Conservation (phyloP, 2,888 invertebrate species). For the Apotomis capreana region DNA sequence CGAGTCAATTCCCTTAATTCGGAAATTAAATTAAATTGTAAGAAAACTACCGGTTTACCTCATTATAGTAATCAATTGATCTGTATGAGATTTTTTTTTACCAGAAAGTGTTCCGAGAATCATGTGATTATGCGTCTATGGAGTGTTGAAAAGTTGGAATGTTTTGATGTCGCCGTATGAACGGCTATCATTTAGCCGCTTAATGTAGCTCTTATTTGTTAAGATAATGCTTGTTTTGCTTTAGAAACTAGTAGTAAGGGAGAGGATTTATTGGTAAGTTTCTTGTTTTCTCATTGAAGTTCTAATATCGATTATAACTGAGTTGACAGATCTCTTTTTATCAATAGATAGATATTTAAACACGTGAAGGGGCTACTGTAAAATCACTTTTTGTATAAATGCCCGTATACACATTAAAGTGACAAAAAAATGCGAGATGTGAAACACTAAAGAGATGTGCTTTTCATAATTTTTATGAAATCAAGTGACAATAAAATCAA, state of each 20-base stretch:
- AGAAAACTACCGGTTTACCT: conserved; percentile 53
- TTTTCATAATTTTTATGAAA: not conserved
- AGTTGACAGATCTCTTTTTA: conserved; percentile 18
- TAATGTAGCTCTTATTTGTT: conserved; percentile 27
- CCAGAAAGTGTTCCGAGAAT: conserved; percentile 66
- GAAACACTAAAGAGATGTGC: not conserved
- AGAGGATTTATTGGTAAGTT: conserved; percentile 8
- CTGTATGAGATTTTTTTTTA: conserved; percentile 53
- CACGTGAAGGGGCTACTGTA: not conserved
- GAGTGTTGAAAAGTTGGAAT: not conserved
- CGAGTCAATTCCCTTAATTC: conserved; percentile 28
- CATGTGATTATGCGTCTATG: conserved; percentile 35
- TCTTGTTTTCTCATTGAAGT: not conserved
- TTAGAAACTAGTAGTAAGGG: conserved; percentile 26
- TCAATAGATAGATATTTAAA: conserved; percentile 2
- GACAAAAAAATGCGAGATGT: not conserved
- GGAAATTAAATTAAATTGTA: conserved; percentile 24
- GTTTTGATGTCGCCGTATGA: conserved; percentile 1
- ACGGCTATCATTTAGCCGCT: not conserved
- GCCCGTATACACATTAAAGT: not conserved
- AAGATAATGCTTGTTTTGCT: conserved; percentile 37
- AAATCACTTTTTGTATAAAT: not conserved
- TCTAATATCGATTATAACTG: conserved; percentile 1
- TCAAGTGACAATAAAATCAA: conserved; percentile 1
- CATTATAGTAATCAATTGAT: conserved; percentile 61